A percentile compares a stretch with the other conserved stretches of the same genome.
These are phyloP conservation scores for Trachymyrmex cornetzi DNA, from an alignment of 1,140 invertebrate genomes.

Conservation along the genomic window DNA sequence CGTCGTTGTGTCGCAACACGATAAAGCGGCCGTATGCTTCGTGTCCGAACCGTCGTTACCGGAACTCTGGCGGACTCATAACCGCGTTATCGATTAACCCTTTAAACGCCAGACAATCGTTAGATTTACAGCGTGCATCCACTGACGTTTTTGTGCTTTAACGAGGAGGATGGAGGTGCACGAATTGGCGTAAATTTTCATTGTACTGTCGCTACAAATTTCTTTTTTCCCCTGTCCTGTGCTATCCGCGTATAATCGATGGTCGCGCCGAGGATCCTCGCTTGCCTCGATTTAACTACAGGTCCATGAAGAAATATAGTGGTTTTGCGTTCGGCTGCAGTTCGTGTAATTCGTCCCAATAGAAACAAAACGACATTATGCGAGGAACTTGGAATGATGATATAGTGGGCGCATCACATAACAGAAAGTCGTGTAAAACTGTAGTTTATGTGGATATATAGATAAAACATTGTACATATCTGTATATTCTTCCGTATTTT, in stretches of 20 bases:
- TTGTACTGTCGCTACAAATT: conserved; percentile 65
- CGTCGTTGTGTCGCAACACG: conserved; percentile 16
- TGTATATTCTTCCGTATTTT: not conserved
- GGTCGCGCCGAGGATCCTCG: conserved; percentile 50
- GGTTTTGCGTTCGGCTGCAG: not conserved
- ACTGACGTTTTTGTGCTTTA: conserved; percentile 68
- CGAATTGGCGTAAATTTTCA: conserved; percentile 70
- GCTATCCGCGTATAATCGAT: conserved; percentile 66
- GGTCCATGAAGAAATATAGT: conserved; percentile 58
- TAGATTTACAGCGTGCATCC: conserved; percentile 54
- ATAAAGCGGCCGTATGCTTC: conserved; percentile 28
- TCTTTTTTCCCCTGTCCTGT: not conserved
- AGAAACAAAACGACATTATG: conserved; percentile 18
- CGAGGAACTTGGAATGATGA: conserved; percentile 25
- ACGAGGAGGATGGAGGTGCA: conserved; percentile 37
- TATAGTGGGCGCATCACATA: not conserved
- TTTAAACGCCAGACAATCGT: conserved; percentile 55
- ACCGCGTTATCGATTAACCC: conserved; percentile 69
- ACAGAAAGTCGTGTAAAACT: conserved; percentile 5
- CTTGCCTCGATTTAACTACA: conserved; percentile 48
- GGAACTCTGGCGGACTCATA: conserved; percentile 38
- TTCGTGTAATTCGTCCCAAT: conserved; percentile 20
- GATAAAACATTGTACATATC: too few relatives aligned
- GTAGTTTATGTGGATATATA: not conserved
- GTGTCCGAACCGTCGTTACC: conserved; percentile 25